These are phyloP conservation scores for Verasper variegatus DNA, from an alignment of 2,113 vertebrate species.

Conservation along the genomic window DNA sequence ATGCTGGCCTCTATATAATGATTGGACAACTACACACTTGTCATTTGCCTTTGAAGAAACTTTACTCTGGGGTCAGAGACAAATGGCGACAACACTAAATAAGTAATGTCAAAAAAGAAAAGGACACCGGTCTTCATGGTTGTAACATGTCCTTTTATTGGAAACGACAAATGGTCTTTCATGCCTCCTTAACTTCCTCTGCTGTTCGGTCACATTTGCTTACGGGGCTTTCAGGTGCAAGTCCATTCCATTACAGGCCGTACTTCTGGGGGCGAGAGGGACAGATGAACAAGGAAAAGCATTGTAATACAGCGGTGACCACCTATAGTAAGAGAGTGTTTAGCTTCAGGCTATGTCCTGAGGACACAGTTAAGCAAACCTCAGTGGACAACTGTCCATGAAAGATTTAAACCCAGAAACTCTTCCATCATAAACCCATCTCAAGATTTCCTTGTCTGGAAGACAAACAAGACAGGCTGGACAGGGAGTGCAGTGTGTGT, in stretches of 20 bases:
- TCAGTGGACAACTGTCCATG: slow-evolving; percentile 85
- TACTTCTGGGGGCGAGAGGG: slow-evolving; percentile 55
- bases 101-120: slow-evolving; percentile 66
- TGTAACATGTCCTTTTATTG: slow-evolving; percentile 62
- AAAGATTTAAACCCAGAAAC: slow-evolving; percentile 86
- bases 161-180: slow-evolving; percentile 79
- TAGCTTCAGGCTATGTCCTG: slow-evolving; percentile 86
- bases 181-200: slow-evolving; percentile 67
- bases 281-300: slow-evolving; percentile 48
- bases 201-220: slow-evolving; percentile 56
- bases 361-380: slow-evolving; percentile 85
- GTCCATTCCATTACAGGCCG: slow-evolving; percentile 70
- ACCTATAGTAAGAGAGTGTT: slow-evolving; percentile 83
- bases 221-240: slow-evolving; percentile 61
- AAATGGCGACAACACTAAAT: slow-evolving; percentile 53
- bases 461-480: slow-evolving; percentile 50
- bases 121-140: slow-evolving; percentile 57
- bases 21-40: neutral
- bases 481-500: neutral
- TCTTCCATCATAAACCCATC: slow-evolving; percentile 75
- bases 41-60: neutral
- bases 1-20: neutral
- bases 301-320: slow-evolving; percentile 74
- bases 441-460: slow-evolving; percentile 62
- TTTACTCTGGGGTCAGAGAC: slow-evolving; percentile 47